These are phyloP conservation scores for Drosophila nigritarsus DNA, from an alignment of 2,888 invertebrate species.

Conservation along the genomic window DNA sequence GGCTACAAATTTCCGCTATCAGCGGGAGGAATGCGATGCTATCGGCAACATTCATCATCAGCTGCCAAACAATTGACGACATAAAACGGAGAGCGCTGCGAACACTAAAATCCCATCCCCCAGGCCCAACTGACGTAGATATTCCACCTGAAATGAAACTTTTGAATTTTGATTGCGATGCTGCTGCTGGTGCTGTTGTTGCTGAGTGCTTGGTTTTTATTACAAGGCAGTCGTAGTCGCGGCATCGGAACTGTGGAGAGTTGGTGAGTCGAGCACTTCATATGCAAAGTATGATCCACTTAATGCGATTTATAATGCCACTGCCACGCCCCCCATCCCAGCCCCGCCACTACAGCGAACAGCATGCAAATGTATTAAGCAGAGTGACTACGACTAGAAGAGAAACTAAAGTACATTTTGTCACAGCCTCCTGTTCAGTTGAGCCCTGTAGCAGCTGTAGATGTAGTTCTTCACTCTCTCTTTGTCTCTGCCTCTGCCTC, in stretches of 20 bases:
- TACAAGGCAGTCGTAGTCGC: conserved; percentile 31
- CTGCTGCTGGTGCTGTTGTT: conserved; percentile 49
- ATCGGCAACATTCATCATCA: conserved; percentile 78
- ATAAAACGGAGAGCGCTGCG: conserved; percentile 37
- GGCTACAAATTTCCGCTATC: conserved; percentile 68
- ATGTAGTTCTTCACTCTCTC: conserved; percentile 1
- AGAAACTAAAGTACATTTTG: conserved; percentile 42
- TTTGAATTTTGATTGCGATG: conserved; percentile 78
- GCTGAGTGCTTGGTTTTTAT: conserved; percentile 67
- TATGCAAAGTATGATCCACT: conserved; percentile 82
- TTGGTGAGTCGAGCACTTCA: conserved; percentile 62
- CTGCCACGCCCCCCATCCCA: conserved; percentile 9
- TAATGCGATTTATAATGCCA: conserved; percentile 80
- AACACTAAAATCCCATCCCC: conserved; percentile 37
- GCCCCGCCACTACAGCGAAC: background rate
- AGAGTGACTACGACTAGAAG: conserved; percentile 37
- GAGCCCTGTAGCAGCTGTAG: conserved; percentile 41
- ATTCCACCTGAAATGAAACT: conserved; percentile 77
- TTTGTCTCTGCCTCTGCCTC: background rate
- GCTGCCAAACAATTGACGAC: conserved; percentile 79
- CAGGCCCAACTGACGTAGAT: background rate
- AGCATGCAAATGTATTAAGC: conserved; percentile 67
- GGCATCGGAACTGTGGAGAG: conserved; percentile 33
- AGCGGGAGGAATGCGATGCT: conserved; percentile 44
- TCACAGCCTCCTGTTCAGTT: conserved; percentile 12